These are phyloP conservation scores for Chionis minor DNA, from an alignment of 2,113 vertebrate species.

Conservation along the genomic window DNA sequence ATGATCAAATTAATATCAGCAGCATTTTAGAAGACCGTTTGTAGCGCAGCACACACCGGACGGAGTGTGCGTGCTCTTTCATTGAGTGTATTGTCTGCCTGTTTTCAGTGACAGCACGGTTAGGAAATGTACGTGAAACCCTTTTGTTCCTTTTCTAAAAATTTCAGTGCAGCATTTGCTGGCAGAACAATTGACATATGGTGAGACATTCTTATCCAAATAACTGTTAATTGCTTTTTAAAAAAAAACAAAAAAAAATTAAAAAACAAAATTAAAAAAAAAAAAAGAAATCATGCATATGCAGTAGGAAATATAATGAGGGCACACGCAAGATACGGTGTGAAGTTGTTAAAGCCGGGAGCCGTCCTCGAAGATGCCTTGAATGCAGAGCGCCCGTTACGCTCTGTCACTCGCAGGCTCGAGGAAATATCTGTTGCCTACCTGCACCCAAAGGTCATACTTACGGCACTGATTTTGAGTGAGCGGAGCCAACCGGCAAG, in stretches of 20 bases:
- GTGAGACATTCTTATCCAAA: slow-evolving; percentile 48
- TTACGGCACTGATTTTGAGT: background rate
- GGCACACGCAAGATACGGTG: background rate
- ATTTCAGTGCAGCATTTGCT: slow-evolving; percentile 48
- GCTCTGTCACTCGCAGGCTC: background rate
- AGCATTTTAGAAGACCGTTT: slow-evolving; percentile 8
- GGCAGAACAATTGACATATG: slow-evolving; percentile 62
- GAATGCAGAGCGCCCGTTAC: background rate
- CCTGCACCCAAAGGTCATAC: background rate
- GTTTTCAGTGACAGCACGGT: background rate
- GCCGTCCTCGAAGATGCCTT: background rate
- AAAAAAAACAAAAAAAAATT: background rate
- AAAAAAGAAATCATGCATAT: background rate
- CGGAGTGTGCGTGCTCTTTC: slow-evolving; percentile 5
- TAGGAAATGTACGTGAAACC: slow-evolving; percentile 25
- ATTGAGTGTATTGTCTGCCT: background rate
- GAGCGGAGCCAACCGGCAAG: background rate
- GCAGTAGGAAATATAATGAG: slow-evolving; percentile 30
- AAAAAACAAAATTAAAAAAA: background rate
- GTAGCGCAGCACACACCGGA: background rate
- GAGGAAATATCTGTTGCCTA: background rate
- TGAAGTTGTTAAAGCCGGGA: background rate
- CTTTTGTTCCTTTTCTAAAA: slow-evolving; percentile 35
- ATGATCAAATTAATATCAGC: slow-evolving; percentile 13
- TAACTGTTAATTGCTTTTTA: slow-evolving; percentile 57